Evolutionary conservation across 2,888 invertebrate genomes (phyloP), one percentile per base, ranked within the genome.

Genomic region (Drosophila koepferae): DNA sequence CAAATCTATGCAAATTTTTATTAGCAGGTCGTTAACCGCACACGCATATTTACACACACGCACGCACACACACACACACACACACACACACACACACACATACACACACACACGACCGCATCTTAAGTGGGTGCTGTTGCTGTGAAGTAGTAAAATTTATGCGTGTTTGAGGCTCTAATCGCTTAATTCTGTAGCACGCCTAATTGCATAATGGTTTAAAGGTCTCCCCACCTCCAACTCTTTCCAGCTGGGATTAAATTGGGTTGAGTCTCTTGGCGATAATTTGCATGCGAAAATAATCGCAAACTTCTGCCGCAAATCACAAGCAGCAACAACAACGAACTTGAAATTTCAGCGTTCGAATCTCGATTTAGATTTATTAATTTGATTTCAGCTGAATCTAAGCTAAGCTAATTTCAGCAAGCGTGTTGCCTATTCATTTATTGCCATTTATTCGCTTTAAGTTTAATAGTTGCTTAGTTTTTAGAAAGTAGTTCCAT

Each of bases 21-120:
- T 89, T 78, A 81, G 76, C 88, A 74, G 86, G 87, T 87, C 90
- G 77, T 89, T 86, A 86, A 87, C 90, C 90, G 90, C 58, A 53
- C 65, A 76, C 74, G 71, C 67, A 70, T 40, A 66, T 59, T 66
- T 48, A 53, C 51, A 59, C 49, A 41, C 54, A 63, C 59, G 34
- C 20, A 46, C 40, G 51, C 63, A 61, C 54, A n/a, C 40, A 70
- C 49, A 14, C 14, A 16, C 38, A 56, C 36, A 36, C 28, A 54
- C 59, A 40, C 38, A 38, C 16, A 64, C 49, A 56, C 36, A 36
- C 28, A 53, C 62, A 38, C 38, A 38, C 38, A 64, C 49, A n/a
- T 64, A 56, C 28, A 36, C 28, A 54, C 62, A 38, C 38, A 38
- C 38, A 63, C 49, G 58, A 23, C 20, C 10, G 28, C 61, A 61